A percentile compares a stretch with the other conserved stretches of the same genome.
Evolutionary conservation across 2,888 invertebrate species (phyloP).

Genomic region (Perithous albicinctus): DNA sequence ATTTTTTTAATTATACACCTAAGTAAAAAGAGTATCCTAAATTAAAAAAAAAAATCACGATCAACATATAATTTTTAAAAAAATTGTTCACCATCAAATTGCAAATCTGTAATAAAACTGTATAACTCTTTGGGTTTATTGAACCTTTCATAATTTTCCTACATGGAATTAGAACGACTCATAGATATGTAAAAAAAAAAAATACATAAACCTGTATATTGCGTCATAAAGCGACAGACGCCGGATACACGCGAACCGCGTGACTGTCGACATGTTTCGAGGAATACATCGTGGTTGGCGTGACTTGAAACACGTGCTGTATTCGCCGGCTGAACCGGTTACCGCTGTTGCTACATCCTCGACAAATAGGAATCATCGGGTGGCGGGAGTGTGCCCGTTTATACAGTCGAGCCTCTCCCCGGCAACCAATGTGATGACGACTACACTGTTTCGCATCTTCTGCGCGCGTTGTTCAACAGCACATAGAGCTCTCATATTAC

Average conservation of each 20-base stretch:
- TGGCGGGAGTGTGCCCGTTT: not conserved
- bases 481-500: conserved; percentile 37
- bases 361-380: not conserved
- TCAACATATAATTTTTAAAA: too few relatives aligned
- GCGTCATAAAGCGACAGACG: not conserved
- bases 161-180: not conserved
- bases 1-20: too few relatives aligned
- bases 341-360: not conserved
- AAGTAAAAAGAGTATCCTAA: too few relatives aligned
- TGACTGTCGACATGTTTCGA: not conserved
- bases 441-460: not conserved
- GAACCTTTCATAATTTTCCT: not conserved
- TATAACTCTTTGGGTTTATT: not conserved
- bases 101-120: not conserved
- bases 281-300: not conserved
- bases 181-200: not conserved
- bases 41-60: too few relatives aligned
- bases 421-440: conserved; percentile 41
- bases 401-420: conserved; percentile 51
- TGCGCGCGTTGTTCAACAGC: conserved; percentile 3
- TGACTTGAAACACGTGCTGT: conserved; percentile 8
- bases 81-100: too few relatives aligned
- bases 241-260: not conserved
- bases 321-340: not conserved
- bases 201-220: not conserved